These are phyloP conservation scores for Sandelia bainsii DNA, from an alignment of 2,797 vertebrate genomes.

Conservation along the genomic window DNA sequence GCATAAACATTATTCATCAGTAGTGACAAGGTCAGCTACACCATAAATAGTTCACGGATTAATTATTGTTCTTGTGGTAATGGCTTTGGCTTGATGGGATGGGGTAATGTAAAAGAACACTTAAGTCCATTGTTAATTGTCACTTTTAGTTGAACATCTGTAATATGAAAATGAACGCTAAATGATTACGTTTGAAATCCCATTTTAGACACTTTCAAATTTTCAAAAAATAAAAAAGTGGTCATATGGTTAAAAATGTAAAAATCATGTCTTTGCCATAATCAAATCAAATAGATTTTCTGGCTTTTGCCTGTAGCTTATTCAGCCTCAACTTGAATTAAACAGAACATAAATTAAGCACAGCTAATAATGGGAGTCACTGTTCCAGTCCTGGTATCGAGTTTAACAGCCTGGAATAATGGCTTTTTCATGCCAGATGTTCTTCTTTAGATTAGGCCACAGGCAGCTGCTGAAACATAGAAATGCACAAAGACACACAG, in stretches of 20 bases:
- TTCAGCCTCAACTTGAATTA: conserved; percentile 44
- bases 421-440: conserved; percentile 42
- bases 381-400: conserved; percentile 35
- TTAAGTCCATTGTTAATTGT: neutral
- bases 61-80: conserved; percentile 47
- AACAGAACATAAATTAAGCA: conserved; percentile 38
- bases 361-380: conserved; percentile 41
- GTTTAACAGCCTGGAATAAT: conserved; percentile 40
- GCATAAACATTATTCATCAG: conserved; percentile 62
- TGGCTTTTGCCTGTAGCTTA: conserved; percentile 2
- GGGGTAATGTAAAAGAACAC: conserved; percentile 22
- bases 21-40: conserved; percentile 55
- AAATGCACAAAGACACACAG: conserved; percentile 7
- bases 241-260: neutral
- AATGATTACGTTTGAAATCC: neutral
- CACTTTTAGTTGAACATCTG: neutral
- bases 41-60: conserved; percentile 51
- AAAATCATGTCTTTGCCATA: neutral
- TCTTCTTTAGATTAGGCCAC: conserved; percentile 31
- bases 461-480: conserved; percentile 12
- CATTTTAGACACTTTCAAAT: neutral
- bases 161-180: neutral
- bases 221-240: too few species aligned
- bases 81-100: conserved; percentile 4
- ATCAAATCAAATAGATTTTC: neutral